These are phyloP conservation scores for Rhadina sibilatrix DNA, from an alignment of 2,113 vertebrate species.

Conservation along the genomic window DNA sequence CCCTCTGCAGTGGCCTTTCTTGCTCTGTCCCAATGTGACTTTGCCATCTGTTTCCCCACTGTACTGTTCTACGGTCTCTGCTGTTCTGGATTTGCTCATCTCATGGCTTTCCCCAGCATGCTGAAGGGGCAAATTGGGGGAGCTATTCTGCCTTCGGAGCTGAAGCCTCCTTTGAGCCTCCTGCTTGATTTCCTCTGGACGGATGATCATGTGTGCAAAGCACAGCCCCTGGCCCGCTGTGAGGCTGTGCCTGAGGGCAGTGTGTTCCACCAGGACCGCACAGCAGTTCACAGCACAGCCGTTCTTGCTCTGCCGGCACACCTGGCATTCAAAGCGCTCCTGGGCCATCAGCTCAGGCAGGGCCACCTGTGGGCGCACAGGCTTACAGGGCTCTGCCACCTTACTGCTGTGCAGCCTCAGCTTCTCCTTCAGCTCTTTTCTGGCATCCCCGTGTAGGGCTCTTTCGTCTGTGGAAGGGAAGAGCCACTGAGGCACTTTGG, in stretches of 20 bases:
- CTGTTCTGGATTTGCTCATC: conserved; percentile 74
- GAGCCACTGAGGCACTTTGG: conserved; percentile 76
- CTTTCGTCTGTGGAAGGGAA: conserved; percentile 77
- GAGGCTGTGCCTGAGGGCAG: conserved; percentile 1
- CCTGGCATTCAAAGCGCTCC: conserved; percentile 38
- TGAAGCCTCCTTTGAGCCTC: conserved; percentile 81
- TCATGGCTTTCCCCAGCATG: conserved; percentile 39
- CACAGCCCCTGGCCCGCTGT: conserved; percentile 25
- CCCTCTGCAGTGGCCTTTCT: conserved; percentile 63
- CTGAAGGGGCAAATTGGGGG: conserved; percentile 75
- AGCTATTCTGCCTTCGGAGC: conserved; percentile 84
- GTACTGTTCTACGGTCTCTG: conserved; percentile 58
- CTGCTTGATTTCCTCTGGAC: conserved; percentile 83
- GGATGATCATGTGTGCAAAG: conserved; percentile 65
- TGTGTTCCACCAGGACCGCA: background rate
- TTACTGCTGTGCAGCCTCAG: conserved; percentile 81
- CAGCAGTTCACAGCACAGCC: conserved; percentile 39
- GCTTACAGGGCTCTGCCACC: conserved; percentile 73
- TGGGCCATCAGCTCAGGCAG: conserved; percentile 14
- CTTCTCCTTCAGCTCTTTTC: conserved; percentile 83
- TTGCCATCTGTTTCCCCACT: background rate
- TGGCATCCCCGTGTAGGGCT: conserved; percentile 59
- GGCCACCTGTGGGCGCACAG: conserved; percentile 72
- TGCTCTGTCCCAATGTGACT: conserved; percentile 1
- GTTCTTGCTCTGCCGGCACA: background rate